Conservation (phyloP, 1,140 invertebrate genomes). For the Wiebesia pumilae region DNA sequence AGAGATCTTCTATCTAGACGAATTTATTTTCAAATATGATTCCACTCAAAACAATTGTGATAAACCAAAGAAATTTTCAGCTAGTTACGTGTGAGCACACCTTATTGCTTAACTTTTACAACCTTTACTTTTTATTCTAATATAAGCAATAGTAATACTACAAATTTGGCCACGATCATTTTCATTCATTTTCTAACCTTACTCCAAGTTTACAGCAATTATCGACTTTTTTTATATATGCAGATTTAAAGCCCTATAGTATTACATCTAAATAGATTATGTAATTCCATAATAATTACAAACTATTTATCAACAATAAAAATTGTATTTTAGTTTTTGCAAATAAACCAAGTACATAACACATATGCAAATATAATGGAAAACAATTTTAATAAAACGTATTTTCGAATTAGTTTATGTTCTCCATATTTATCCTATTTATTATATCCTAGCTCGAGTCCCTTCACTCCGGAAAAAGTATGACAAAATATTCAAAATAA, state of each 20-base stretch:
- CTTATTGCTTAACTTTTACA: background rate
- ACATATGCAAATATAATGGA: too few relatives aligned
- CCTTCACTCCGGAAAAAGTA: too few relatives aligned
- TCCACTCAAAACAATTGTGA: background rate
- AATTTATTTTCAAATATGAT: background rate
- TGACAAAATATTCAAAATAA: too few relatives aligned
- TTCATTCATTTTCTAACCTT: background rate
- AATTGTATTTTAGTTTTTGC: too few relatives aligned
- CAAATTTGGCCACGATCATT: background rate
- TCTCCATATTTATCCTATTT: too few relatives aligned
- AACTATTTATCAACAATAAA: too few relatives aligned
- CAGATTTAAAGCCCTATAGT: background rate
- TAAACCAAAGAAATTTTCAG: background rate
- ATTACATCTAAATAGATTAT: background rate
- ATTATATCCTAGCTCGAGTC: too few relatives aligned
- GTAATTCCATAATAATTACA: too few relatives aligned
- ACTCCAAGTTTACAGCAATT: background rate
- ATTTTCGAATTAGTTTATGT: too few relatives aligned
- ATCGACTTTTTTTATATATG: conserved; percentile 1
- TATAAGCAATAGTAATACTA: background rate
- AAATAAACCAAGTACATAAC: too few relatives aligned
- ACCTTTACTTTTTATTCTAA: background rate
- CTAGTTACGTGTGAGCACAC: background rate
- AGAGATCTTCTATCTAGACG: background rate
- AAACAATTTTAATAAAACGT: too few relatives aligned